A percentile compares a stretch with the other conserved stretches of the same genome.
These are phyloP conservation scores for Neoniphon sammara DNA, from an alignment of 2,797 vertebrate genomes.

Conservation along the genomic window DNA sequence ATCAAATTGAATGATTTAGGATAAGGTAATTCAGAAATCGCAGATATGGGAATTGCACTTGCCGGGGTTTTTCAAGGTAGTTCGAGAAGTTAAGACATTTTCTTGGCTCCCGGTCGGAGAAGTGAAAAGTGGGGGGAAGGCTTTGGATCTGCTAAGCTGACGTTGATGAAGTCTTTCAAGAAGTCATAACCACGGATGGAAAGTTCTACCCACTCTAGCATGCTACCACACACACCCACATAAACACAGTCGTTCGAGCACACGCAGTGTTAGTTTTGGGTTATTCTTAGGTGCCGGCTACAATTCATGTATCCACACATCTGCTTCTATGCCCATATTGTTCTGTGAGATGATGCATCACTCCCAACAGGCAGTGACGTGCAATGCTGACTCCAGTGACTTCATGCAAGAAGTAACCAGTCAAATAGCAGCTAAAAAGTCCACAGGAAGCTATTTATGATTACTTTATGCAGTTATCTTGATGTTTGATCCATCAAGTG, in stretches of 20 bases:
- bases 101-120: conserved; percentile 53
- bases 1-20: conserved; percentile 65
- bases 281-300: conserved; percentile 64
- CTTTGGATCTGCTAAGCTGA: conserved; percentile 63
- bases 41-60: conserved; percentile 61
- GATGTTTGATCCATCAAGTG: not conserved
- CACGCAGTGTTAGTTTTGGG: conserved; percentile 48
- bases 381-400: conserved; percentile 33
- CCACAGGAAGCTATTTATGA: conserved; percentile 8
- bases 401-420: not conserved
- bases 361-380: conserved; percentile 34
- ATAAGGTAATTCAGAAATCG: conserved; percentile 59
- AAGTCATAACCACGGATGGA: conserved; percentile 63
- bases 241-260: conserved; percentile 9
- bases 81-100: conserved; percentile 40
- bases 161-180: conserved; percentile 69
- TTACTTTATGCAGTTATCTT: conserved; percentile 8
- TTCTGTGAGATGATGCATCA: conserved; percentile 58
- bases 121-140: conserved; percentile 48
- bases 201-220: conserved; percentile 53
- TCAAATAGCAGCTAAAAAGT: conserved; percentile 17
- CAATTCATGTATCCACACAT: conserved; percentile 65
- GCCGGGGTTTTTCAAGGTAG: conserved; percentile 26
- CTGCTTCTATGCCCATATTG: conserved; percentile 52
- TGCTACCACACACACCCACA: conserved; percentile 40